A percentile compares a stretch with the other conserved stretches of the same genome.
Evolutionary conservation across 1,140 invertebrate species (phyloP).

Genomic region (Hyles euphorbiae): DNA sequence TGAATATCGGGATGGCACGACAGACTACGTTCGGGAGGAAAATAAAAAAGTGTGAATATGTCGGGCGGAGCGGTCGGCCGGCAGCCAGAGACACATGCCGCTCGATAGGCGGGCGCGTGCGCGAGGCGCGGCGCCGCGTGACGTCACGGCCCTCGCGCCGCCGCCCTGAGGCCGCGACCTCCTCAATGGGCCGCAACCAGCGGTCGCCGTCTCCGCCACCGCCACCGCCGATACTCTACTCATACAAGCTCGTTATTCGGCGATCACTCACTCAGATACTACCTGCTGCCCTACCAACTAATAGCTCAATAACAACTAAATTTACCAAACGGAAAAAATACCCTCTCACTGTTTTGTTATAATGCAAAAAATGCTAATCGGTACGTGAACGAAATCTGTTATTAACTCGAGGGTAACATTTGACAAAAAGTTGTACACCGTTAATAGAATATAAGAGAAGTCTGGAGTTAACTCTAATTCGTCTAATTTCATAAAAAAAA

Average conservation of each 20-base stretch:
- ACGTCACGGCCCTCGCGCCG: conserved; percentile 53
- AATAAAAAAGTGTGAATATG: conserved; percentile 66
- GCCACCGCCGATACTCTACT: conserved; percentile 15
- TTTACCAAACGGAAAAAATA: no score
- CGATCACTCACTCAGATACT: conserved; percentile 29
- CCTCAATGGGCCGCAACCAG: conserved; percentile 53
- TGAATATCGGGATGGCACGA: conserved; percentile 40
- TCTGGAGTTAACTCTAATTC: no score
- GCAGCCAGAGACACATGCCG: conserved; percentile 67
- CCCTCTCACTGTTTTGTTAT: no score
- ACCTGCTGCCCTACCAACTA: conserved; percentile 18
- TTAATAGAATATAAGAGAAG: no score
- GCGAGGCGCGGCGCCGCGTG: conserved; percentile 49
- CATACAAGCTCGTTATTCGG: conserved; percentile 26
- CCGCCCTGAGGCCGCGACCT: conserved; percentile 36
- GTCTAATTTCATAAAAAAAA: no score
- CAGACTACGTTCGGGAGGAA: conserved; percentile 55
- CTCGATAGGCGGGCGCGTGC: conserved; percentile 66
- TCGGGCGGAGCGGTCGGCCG: conserved; percentile 63
- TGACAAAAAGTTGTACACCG: no score
- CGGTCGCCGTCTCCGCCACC: conserved; percentile 8
- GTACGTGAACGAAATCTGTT: no score
- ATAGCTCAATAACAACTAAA: neutral
- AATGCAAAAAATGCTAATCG: no score
- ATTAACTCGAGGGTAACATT: no score